Evolutionary conservation across 2,888 invertebrate species (phyloP), one percentile per base, ranked within the genome.

Genomic region (Chymomyza fuscimana): DNA sequence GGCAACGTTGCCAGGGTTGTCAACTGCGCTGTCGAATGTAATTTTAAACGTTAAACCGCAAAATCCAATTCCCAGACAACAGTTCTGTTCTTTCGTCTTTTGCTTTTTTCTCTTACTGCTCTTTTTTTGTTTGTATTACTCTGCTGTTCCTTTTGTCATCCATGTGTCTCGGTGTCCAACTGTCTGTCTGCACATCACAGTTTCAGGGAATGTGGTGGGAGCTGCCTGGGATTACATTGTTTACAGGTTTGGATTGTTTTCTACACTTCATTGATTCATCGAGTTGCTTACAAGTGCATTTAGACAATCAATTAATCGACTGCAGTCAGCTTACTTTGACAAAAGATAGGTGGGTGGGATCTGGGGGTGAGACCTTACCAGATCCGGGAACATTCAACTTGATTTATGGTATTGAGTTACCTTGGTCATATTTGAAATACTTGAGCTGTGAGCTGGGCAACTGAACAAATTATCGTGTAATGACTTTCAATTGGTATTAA

Each of bases 231-330:
- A 68, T 75, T 65, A 50, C 75, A 75, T 74, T 77, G 81, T 80
- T 79, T 74, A 77, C 73, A 80, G 50, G 72, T 73, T 78, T 71
- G 77, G 74, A 73, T 74, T 87, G 87, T 82, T 81, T 82, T 82
- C 87, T 74, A 84, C 88, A 87, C 85, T 88, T 85, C 85, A 86
- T 88, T 86, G 85, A 81, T 87, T 87, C 75, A 86, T 71, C 77
- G 81, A 87, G 85, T 87, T 82, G 88, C 82, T 83, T 87, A 88
- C 85, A 85, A 88, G 88, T 88, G 88, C 87, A 88, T 86, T 86
- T 88, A 86, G 85, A 88, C 85, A 86, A 86, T 87, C 85, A 85
- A 86, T 86, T 86, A 86, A 86, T 87, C 88, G 88, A 86, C 87
- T 71, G 87, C 73, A 72, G 46, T 73, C 67, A 25, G 29, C 58